Percentiles rank a stretch among this genome's conserved stretches.
Conservation (phyloP, 2,113 vertebrate genomes). For the Triplophysa rosa region DNA sequence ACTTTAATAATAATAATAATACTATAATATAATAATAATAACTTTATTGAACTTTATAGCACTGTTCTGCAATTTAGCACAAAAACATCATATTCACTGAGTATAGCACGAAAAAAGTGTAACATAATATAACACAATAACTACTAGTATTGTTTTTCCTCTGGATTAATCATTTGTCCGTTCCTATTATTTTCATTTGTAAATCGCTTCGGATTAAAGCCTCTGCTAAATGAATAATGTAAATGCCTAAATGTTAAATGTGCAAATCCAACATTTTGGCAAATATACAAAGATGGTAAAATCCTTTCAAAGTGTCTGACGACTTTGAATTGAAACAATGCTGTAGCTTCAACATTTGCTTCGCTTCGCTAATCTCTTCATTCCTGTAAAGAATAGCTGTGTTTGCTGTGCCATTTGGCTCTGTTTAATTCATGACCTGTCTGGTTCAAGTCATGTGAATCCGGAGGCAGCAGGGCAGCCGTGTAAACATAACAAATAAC, state of each 20-base stretch:
- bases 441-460: neutral
- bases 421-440: neutral
- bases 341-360: neutral
- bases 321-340: neutral
- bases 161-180: too few relatives aligned
- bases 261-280: too few relatives aligned
- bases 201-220: neutral
- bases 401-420: neutral
- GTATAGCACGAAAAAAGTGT: too few relatives aligned
- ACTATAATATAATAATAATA: too few relatives aligned
- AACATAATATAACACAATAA: too few relatives aligned
- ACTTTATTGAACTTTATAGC: too few relatives aligned
- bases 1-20: too few relatives aligned
- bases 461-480: neutral
- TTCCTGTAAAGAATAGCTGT: neutral
- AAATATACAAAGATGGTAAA: too few relatives aligned
- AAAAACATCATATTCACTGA: too few relatives aligned
- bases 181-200: neutral
- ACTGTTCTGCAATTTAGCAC: too few relatives aligned
- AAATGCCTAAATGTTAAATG: neutral
- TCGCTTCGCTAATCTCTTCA: neutral
- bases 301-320: neutral
- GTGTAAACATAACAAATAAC: neutral
- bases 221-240: conserved; percentile 4
- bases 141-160: too few relatives aligned